Evolutionary conservation across 2,797 vertebrate genomes (phyloP), one percentile per base, ranked within the genome.

Genomic region (Mycteria americana): DNA sequence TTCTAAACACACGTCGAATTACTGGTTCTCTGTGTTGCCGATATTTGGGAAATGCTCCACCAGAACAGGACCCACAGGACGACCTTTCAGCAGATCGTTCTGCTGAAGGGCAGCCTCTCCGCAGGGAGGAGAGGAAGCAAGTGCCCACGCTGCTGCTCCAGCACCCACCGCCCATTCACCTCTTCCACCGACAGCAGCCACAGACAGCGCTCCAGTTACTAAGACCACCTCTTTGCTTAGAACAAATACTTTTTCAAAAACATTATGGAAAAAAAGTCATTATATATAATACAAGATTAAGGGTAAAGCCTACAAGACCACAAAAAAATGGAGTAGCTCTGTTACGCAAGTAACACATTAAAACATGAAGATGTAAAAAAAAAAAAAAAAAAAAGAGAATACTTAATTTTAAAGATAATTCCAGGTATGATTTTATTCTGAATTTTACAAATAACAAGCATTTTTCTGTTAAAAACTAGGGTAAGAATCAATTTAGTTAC

Each of bases 391-490:
- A 5, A 7, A 17, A 0, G 6, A 72, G 19, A 79, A 13, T 4
- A 18, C 31, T 59, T 69, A 0, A 39, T 64, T 74, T 93, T 45
- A 59, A 84, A 85, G 54, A 7, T 64, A 78, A 75, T 81, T 80
- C 13, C 80, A 62, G 69, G 31, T 25, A 48, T 0, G 13, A 77
- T 85, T 96, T 97, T 95, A 95, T 94, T 96, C 74, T 25, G 46
- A 79, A 78, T 87, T 89, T 95, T 76, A 95, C 80, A 96, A 86
- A 93, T 41, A 88, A 64, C 18, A 78, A 85, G 63, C 31, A 63
- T 75, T 80, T 93, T 11, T 63, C 68, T 82, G 60, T 57, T 59
- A 62, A 82, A 90, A 60, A 21, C 45, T 79, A 80, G 8, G 6
- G 17, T 74, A 85, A 85, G 88, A 89, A 82, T 92, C 74, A 82